phyloP scores from a whole-genome alignment of 2,888 invertebrate species.

The Chrysolina americana region DNA sequence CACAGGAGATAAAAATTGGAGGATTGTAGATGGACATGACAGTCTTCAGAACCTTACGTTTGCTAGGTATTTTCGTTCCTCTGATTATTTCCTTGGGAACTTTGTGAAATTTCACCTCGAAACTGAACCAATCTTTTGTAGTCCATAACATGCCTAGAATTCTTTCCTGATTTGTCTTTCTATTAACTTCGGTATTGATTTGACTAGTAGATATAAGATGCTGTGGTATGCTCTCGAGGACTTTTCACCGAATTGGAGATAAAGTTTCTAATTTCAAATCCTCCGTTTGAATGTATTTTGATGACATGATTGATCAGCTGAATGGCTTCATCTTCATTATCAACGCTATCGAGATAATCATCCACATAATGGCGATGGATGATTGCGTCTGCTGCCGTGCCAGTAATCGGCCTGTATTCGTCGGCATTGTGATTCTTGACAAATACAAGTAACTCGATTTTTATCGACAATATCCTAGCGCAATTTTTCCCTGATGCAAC shows the following conservation, averaged over 20 bases:
- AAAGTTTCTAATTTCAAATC: slow-evolving; percentile 6
- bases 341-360: slow-evolving; percentile 7
- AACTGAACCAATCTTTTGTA: too few species aligned
- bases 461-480: too few species aligned
- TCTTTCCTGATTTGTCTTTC: neutral
- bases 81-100: neutral
- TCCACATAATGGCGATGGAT: neutral
- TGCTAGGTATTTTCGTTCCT: slow-evolving; percentile 5
- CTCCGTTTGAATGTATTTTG: neutral
- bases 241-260: slow-evolving; percentile 14
- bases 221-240: neutral
- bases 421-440: neutral
- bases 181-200: neutral
- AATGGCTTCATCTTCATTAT: slow-evolving; percentile 13
- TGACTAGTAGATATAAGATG: neutral
- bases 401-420: neutral
- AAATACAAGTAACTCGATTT: too few species aligned
- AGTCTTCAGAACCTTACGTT: slow-evolving; percentile 15
- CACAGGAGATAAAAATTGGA: neutral
- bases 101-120: slow-evolving; percentile 3
- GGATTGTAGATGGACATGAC: slow-evolving; percentile 11
- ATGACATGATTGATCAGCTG: slow-evolving; percentile 24
- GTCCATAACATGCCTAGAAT: slow-evolving; percentile 8
- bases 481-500: too few species aligned
- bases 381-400: neutral